These are phyloP conservation scores for Drosophila arawakana DNA, from an alignment of 1,140 invertebrate genomes.

Conservation along the genomic window DNA sequence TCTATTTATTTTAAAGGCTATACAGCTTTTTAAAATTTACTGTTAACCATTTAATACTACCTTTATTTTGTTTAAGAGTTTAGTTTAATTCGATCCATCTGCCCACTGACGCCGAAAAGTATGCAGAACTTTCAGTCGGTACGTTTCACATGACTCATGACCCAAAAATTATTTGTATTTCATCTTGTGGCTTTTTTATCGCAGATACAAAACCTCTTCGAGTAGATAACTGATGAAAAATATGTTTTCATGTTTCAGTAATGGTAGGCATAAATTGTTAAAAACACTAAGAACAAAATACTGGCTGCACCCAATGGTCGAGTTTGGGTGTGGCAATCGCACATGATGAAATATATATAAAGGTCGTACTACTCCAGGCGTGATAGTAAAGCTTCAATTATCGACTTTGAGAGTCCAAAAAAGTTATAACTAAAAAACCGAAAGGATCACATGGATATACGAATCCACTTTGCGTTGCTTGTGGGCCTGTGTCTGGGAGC, in stretches of 20 bases:
- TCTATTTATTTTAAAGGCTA: no score
- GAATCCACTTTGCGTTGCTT: conserved; percentile 43
- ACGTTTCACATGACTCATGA: conserved; percentile 13
- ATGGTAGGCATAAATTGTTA: conserved; percentile 28
- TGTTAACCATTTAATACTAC: no score
- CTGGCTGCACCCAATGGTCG: conserved; percentile 40
- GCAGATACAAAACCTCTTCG: conserved; percentile 10
- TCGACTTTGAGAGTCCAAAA: not conserved
- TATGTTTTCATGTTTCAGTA: conserved; percentile 56
- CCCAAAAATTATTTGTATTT: conserved; percentile 11
- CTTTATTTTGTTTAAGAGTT: no score
- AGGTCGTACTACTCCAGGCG: conserved; percentile 10
- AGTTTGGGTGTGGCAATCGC: conserved; percentile 23
- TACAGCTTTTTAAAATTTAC: no score
- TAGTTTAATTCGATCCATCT: no score
- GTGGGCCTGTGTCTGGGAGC: conserved; percentile 50
- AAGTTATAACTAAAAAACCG: not conserved
- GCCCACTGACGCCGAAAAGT: conserved; percentile 27
- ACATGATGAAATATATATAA: conserved; percentile 37
- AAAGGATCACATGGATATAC: conserved; percentile 26
- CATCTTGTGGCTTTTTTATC: conserved; percentile 23
- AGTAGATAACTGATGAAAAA: conserved; percentile 32
- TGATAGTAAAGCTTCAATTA: conserved; percentile 13
- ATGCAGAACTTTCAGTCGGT: not conserved
- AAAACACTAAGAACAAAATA: not conserved